Evolutionary conservation across 2,888 invertebrate genomes (phyloP), one percentile per base, ranked within the genome.

Genomic region (Sarcophaga rosellei): DNA sequence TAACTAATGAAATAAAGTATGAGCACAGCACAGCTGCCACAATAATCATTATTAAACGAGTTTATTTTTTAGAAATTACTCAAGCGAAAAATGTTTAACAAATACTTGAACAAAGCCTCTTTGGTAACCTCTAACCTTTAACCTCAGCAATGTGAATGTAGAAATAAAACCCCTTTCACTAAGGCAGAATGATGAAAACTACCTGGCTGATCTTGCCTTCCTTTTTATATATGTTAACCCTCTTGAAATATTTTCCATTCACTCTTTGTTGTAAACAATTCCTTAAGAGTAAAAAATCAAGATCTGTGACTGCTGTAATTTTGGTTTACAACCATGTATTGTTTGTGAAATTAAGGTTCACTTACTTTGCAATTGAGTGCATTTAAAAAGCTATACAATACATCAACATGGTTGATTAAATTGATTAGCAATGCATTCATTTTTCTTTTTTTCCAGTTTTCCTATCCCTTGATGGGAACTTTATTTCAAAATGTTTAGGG

Each of bases 381-480:
- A n/a, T 17, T 75, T 61, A n/a, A 47, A 68, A 59, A 44, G 45
- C 53, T 53, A 4, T 53, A 12, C 4, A 53, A 53, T 12, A 35
- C 59, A 11, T 61, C 12, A 57, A 12, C 47, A 80, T 25, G 84
- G 74, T 72, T 81, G 81, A 84, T 74, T 62, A 76, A 86, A 81
- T 84, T 84, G 78, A 86, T 86, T 84, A 86, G 81, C 75, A 70
- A 72, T 78, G 84, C 85, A 70, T 59, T 66, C 17, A 59, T 72
- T 61, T 79, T 57, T 47, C 25, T 4, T n/a, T 47, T 11, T 44
- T 65, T 53, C 4, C 5, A 4, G 53, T 53, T 15, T 47, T 53
- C 53, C 17, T 73, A 45, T 45, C 69, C 44, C n/a, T 59, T 70
- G 59, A 80, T 75, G 75, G 68, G 81, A 84, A 86, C 79, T 76